These are phyloP conservation scores for Eubucco bourcierii DNA, from an alignment of 2,113 vertebrate genomes.

Conservation along the genomic window DNA sequence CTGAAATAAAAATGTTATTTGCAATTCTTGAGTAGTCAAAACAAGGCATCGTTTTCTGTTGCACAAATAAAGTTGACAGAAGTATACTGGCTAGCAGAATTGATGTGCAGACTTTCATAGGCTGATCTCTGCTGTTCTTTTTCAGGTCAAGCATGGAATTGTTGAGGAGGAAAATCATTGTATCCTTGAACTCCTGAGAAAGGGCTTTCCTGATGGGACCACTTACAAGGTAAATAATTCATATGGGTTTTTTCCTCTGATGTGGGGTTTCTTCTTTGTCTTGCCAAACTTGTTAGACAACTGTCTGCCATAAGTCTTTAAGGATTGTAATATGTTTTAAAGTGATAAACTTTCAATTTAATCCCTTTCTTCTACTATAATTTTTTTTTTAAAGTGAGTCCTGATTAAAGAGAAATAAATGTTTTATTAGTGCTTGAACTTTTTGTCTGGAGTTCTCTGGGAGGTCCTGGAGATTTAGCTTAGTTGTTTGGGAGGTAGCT, in stretches of 20 bases:
- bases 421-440: not conserved
- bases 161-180: slow-evolving; percentile 2
- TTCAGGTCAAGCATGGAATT: slow-evolving; percentile 26
- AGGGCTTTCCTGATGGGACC: slow-evolving; percentile 30
- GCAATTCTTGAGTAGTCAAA: not conserved
- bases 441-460: not conserved
- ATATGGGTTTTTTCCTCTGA: not conserved
- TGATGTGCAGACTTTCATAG: not conserved
- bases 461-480: not conserved
- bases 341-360: not conserved
- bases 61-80: not conserved
- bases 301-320: not conserved
- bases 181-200: slow-evolving; percentile 35
- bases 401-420: not conserved
- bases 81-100: not conserved
- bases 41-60: not conserved
- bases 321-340: not conserved
- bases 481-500: not conserved
- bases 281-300: not conserved
- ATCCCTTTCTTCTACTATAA: not conserved
- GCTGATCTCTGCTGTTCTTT: not conserved
- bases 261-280: not conserved
- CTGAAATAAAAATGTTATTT: not conserved
- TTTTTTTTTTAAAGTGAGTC: not conserved
- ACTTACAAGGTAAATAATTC: slow-evolving; percentile 38